Evolutionary conservation across 2,888 invertebrate species (phyloP).

Genomic region (Horisme vitalbata): DNA sequence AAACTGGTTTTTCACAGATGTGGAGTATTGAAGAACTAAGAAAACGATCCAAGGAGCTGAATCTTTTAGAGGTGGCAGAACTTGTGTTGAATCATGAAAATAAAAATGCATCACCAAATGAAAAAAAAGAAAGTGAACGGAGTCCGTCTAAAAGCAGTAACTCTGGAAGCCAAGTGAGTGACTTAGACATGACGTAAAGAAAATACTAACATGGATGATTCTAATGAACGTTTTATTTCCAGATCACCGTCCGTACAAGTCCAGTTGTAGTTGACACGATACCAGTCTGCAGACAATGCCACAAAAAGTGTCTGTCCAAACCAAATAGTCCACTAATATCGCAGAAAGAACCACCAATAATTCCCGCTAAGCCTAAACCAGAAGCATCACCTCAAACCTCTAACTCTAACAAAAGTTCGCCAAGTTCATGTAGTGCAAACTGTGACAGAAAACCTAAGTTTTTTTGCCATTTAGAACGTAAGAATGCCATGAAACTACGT

Average conservation of each 20-base stretch:
- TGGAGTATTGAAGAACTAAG: slow-evolving; percentile 89
- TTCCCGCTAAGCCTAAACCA: slow-evolving; percentile 58
- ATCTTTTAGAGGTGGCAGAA: slow-evolving; percentile 79
- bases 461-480: slow-evolving; percentile 70
- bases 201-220: slow-evolving; percentile 1
- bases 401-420: slow-evolving; percentile 66
- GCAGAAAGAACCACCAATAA: slow-evolving; percentile 65
- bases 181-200: neutral
- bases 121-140: slow-evolving; percentile 83
- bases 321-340: slow-evolving; percentile 78
- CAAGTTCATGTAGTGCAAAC: slow-evolving; percentile 68
- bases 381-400: slow-evolving; percentile 69
- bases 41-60: slow-evolving; percentile 87
- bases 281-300: slow-evolving; percentile 90
- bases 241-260: slow-evolving; percentile 91
- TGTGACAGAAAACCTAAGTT: slow-evolving; percentile 67
- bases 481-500: slow-evolving; percentile 76
- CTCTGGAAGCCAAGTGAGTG: slow-evolving; percentile 88
- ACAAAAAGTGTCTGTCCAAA: slow-evolving; percentile 87
- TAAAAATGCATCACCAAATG: slow-evolving; percentile 57
- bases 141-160: slow-evolving; percentile 90
- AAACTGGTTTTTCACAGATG: slow-evolving; percentile 59
- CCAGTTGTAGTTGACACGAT: slow-evolving; percentile 88
- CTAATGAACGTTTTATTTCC: slow-evolving; percentile 44
- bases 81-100: slow-evolving; percentile 58